phyloP scores from a whole-genome alignment of 2,888 invertebrate genomes.

The Phania funesta region DNA sequence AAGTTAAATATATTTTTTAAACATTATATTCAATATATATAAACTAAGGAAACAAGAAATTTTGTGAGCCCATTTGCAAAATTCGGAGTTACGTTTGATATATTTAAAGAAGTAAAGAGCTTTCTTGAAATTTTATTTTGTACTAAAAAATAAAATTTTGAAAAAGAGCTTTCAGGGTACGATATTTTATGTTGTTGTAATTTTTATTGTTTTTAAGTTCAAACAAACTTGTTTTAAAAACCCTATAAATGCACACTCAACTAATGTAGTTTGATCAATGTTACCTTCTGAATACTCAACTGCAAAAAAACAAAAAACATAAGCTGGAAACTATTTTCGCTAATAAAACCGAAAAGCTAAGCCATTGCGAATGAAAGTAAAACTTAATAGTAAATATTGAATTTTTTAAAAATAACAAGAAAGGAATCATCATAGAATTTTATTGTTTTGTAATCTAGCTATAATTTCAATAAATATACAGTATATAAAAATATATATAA shows the following conservation, averaged over 20 bases:
- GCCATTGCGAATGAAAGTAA: constrained; percentile 38
- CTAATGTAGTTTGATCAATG: constrained; percentile 42
- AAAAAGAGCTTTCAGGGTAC: constrained; percentile 45
- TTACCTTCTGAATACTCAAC: constrained; percentile 47
- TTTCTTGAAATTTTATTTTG: constrained; percentile 60
- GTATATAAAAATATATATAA: not conserved
- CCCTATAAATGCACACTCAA: constrained; percentile 54
- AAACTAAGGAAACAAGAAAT: not conserved
- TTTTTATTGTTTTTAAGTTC: not conserved
- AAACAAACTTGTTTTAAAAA: not conserved
- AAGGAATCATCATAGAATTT: constrained; percentile 54
- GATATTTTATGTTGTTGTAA: not conserved
- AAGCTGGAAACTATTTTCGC: constrained; percentile 8
- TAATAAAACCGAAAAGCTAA: constrained; percentile 31
- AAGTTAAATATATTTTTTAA: not conserved
- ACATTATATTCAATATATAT: not conserved
- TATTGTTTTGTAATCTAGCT: constrained; percentile 66
- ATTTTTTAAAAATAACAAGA: constrained; percentile 19
- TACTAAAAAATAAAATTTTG: constrained; percentile 46
- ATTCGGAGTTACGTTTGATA: constrained; percentile 26
- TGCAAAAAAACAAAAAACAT: not conserved
- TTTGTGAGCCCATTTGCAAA: constrained; percentile 62
- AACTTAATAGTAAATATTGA: constrained; percentile 27
- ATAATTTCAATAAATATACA: constrained; percentile 38
- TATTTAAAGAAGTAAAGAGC: constrained; percentile 21